Base-by-base conservation (phyloP, 2,113 vertebrate species). In the Balaeniceps rex region DNA sequence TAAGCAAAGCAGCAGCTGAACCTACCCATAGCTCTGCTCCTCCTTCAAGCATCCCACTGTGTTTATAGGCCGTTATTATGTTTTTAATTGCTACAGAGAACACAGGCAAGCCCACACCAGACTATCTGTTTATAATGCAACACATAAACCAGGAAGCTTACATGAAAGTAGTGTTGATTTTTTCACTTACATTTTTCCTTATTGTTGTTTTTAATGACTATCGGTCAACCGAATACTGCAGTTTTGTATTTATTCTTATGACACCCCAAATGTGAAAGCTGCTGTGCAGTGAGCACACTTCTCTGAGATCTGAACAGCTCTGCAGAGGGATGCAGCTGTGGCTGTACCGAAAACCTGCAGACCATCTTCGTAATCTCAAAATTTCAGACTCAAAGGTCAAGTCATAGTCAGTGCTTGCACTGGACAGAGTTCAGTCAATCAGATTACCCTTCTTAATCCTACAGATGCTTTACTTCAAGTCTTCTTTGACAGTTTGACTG, bases 371-470 rank as follows among this genome's bases (percentile, higher is more conserved):
- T 91, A 86, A 94, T 74, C 81, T 90, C 82, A 38, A 34, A 52
- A 79, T 84, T 93, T 82, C 90, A 95, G 58, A 68, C 58, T 68
- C 1, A 7, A 91, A 87, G 65, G 78, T 88, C 14, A 72, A 76
- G 11, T 16, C 83, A 57, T 4, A 84, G 69, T 5, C 66, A 69
- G 54, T 38, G 63, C 5, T 44, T 38, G 72, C 83, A 87, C 42
- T 10, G 71, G 49, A 77, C 81, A 81, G 74, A 91, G 85, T 54
- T 95, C 58, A 72, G 55, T 57, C 86, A 63, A 71, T 77, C 80
- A 94, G 77, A 92, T 93, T 68, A 84, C 28, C 52, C 71, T 85
- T 77, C 65, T 40, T 93, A 86, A 91, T 94, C 93, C 47, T 40
- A 66, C 0, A 5, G 49, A 72, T 1, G 19, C 49, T 94, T 75